Evolutionary conservation across 1,140 invertebrate species (phyloP).

Genomic region (Bombus sibiricus): DNA sequence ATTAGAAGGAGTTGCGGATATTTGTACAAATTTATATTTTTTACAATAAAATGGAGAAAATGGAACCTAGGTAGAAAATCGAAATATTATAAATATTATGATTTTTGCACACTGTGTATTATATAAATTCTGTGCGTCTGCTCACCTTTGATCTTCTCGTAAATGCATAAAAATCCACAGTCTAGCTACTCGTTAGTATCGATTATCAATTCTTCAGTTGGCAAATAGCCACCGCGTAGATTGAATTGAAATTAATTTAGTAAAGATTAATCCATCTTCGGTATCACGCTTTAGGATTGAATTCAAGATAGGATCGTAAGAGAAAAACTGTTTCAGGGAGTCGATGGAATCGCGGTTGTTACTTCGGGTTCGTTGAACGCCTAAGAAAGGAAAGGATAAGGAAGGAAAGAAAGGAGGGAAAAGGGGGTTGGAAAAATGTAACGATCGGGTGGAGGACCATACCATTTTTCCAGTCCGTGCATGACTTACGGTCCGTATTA

Average conservation of each 20-base stretch:
- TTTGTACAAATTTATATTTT: neutral
- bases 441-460: conserved; percentile 2
- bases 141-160: too few species aligned
- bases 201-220: too few species aligned
- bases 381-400: neutral
- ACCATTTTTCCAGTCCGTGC: conserved; percentile 39
- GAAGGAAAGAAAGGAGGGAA: neutral
- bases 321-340: neutral
- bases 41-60: too few species aligned
- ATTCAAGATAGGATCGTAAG: neutral
- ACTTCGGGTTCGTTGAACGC: conserved; percentile 49
- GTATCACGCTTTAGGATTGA: neutral
- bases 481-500: conserved; percentile 64
- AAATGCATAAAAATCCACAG: too few species aligned
- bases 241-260: neutral
- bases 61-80: neutral
- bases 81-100: too few species aligned
- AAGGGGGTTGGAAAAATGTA: conserved; percentile 20
- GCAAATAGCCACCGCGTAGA: neutral
- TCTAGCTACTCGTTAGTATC: too few species aligned
- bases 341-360: conserved; percentile 26
- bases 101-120: too few species aligned
- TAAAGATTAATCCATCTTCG: conserved; percentile 13
- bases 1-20: neutral
- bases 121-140: too few species aligned